Evolutionary conservation across 2,888 invertebrate species (phyloP), one percentile per base, ranked within the genome.

Genomic region (Sphecodes monilicornis): DNA sequence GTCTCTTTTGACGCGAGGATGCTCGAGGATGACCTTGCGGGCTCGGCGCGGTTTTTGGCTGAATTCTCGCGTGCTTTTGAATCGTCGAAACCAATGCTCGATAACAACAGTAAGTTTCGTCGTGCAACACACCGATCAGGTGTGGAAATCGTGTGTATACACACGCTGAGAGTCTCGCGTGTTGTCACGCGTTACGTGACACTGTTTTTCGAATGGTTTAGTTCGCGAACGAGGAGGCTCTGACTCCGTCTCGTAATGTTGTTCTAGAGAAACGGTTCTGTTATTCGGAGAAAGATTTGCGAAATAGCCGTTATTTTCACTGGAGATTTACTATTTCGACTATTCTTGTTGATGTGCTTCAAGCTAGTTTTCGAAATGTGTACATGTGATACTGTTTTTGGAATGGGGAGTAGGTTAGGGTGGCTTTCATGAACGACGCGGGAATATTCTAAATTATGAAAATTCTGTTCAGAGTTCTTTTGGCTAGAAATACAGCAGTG

Each of bases 151-250:
- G 26, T 32, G 73, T 73, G 69, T 68, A 13, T n/a, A 68, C 18
- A 73, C 41, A 41, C 70, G 13, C 11, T 16, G 41, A 50, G 11
- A 29, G 36, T 3, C 50, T 16, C 70, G 73, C 50, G 74, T 80
- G 71, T 72, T 68, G 75, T 66, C 69, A 73, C 82, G 57, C 78
- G 79, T 82, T 79, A 71, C 75, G 80, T 72, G 79, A 79, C 74
- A 69, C 54, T 79, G 82, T 64, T 82, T 82, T 82, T 82, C 73
- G n/a, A 39, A 32, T 39, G 29, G 29, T 41, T 74, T 18, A n/a
- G 70, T 50, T 74, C 80, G 75, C 8, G 41, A 60, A 76, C 71
- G 76, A 32, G 66, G 22, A 76, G 80, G 66, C 80, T 83, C 76
- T 43, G 46, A 36, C 22, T 46, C 41, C 50, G 71, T 43, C 41